A percentile compares a stretch with the other conserved stretches of the same genome.
These are phyloP conservation scores for Entomobrya proxima DNA, from an alignment of 2,888 invertebrate species.

Conservation along the genomic window DNA sequence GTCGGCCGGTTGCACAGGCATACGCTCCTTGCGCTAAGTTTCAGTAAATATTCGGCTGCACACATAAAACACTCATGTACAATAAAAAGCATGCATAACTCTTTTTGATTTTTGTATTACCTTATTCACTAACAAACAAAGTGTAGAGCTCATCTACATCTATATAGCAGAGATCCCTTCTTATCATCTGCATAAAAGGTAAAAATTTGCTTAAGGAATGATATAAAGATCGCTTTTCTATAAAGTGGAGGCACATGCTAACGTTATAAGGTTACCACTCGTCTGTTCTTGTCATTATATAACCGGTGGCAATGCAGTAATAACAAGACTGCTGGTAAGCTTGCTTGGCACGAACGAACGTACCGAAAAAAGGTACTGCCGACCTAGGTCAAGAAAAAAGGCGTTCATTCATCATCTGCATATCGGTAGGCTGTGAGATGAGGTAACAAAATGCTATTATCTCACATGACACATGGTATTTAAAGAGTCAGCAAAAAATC, in stretches of 20 bases:
- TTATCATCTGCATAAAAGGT: constrained; percentile 43
- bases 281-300: constrained; percentile 7
- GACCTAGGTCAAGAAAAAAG: constrained; percentile 63
- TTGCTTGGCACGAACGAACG: constrained; percentile 10
- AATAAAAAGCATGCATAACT: neutral
- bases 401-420: constrained; percentile 37
- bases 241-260: constrained; percentile 27
- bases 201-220: constrained; percentile 48
- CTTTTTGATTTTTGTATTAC: neutral
- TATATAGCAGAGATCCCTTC: neutral
- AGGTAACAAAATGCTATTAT: constrained; percentile 22
- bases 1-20: constrained; percentile 10
- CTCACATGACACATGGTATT: constrained; percentile 42
- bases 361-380: neutral
- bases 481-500: constrained; percentile 51
- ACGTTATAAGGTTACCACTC: neutral
- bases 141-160: neutral
- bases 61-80: neutral
- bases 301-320: neutral
- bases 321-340: neutral
- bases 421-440: neutral
- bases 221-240: neutral
- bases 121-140: neutral
- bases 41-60: constrained; percentile 1
- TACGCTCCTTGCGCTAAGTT: neutral